Percentiles rank a stretch among this genome's conserved stretches.
Conservation (phyloP, 2,888 invertebrate genomes). For the Caenorhabditis sp. region DNA sequence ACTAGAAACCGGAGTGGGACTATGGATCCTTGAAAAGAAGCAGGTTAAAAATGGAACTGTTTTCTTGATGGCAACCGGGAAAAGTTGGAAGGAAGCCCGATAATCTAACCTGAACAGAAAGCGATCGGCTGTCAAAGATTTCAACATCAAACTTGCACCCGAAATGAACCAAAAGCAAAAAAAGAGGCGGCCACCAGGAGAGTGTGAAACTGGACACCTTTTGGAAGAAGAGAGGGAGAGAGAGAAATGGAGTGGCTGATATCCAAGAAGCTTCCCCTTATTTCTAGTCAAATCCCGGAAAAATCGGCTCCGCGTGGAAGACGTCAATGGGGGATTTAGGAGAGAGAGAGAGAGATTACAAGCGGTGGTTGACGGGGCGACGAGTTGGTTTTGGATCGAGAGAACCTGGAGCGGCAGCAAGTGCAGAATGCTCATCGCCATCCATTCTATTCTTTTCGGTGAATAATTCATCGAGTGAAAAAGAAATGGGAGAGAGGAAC, state of each 20-base stretch:
- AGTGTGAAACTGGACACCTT: slow-evolving; percentile 49
- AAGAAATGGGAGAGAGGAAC: slow-evolving; percentile 43
- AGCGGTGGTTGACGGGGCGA: slow-evolving; percentile 7
- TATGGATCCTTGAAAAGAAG: too few species aligned
- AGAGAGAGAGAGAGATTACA: slow-evolving; percentile 35
- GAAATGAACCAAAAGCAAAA: neutral
- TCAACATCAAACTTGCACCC: neutral
- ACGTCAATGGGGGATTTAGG: slow-evolving; percentile 50
- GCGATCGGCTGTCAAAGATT: neutral
- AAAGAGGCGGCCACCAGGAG: slow-evolving; percentile 24
- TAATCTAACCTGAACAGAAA: neutral
- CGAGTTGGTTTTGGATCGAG: slow-evolving; percentile 2
- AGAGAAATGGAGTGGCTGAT: slow-evolving; percentile 20
- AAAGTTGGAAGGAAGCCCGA: neutral
- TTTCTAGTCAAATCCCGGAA: slow-evolving; percentile 19
- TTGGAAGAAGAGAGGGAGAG: too few species aligned
- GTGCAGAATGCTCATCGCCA: slow-evolving; percentile 55
- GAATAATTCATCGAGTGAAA: slow-evolving; percentile 50
- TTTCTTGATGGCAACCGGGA: too few species aligned
- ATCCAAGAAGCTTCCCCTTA: slow-evolving; percentile 9
- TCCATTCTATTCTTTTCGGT: slow-evolving; percentile 35
- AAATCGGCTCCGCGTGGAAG: slow-evolving; percentile 16
- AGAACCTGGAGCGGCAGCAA: slow-evolving; percentile 27
- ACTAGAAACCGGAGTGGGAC: neutral
- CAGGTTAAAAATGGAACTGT: too few species aligned